phyloP scores from a whole-genome alignment of 30 jellyfish, hydroid and myxozoan species.

The Phacellophora camtschatica region DNA sequence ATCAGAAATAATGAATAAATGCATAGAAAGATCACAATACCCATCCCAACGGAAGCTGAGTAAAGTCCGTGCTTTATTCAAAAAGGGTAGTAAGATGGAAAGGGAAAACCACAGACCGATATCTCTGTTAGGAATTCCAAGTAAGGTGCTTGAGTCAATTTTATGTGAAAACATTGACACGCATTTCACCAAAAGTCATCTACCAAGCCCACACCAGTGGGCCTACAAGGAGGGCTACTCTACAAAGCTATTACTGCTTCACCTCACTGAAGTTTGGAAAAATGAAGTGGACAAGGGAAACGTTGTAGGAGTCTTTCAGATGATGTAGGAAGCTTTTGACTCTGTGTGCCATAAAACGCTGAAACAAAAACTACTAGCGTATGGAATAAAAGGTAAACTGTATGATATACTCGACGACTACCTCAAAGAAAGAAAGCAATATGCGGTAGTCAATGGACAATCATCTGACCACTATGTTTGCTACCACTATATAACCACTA shows the following conservation, averaged over 20 bases:
- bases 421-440: too few relatives aligned
- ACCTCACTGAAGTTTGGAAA: neutral
- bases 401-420: too few relatives aligned
- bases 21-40: constrained; percentile 7
- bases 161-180: neutral
- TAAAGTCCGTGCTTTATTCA: neutral
- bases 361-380: neutral
- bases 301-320: neutral
- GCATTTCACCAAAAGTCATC: neutral
- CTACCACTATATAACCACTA: too few relatives aligned
- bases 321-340: neutral
- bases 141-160: neutral
- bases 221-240: neutral
- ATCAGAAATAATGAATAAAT: neutral
- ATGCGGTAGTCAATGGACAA: too few relatives aligned
- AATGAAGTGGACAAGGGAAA: neutral
- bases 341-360: neutral
- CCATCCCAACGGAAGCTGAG: neutral
- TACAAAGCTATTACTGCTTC: neutral
- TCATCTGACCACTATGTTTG: too few relatives aligned
- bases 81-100: neutral
- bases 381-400: too few relatives aligned
- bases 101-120: neutral
- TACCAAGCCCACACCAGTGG: neutral
- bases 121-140: neutral